Percentiles rank a stretch among this genome's conserved stretches.
phyloP scores from a whole-genome alignment of 2,113 vertebrate genomes.

The Lampris megalopsis region DNA sequence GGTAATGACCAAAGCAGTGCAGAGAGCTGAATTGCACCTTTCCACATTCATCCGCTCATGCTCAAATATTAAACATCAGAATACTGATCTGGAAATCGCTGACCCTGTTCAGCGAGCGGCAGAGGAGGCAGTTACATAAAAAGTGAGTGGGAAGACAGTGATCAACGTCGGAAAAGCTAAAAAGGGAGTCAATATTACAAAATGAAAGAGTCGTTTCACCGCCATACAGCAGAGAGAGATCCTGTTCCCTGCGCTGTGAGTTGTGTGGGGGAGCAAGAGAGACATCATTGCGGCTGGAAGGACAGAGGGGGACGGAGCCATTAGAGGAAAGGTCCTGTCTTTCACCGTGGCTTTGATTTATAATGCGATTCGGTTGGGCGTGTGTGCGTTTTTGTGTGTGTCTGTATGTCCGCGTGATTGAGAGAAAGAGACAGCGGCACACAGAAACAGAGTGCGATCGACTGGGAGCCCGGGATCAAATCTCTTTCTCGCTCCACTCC shows the following conservation, averaged over 20 bases:
- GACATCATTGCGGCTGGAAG: slow-evolving; percentile 57
- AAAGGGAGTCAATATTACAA: slow-evolving; percentile 45
- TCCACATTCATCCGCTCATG: neutral
- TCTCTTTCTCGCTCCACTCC: neutral
- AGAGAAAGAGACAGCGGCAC: slow-evolving; percentile 1
- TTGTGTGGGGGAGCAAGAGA: slow-evolving; percentile 63
- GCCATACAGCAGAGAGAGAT: slow-evolving; percentile 30
- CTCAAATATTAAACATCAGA: slow-evolving; percentile 25
- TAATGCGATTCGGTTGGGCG: slow-evolving; percentile 32
- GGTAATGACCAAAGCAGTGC: neutral
- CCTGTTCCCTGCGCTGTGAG: slow-evolving; percentile 39
- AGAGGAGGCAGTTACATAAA: slow-evolving; percentile 68
- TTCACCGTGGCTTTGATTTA: slow-evolving; percentile 48
- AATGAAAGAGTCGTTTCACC: slow-evolving; percentile 56
- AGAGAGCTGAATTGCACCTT: neutral
- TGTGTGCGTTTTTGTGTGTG: slow-evolving; percentile 1
- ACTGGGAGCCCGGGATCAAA: neutral
- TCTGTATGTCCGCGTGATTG: slow-evolving; percentile 7
- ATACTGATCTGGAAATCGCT: slow-evolving; percentile 42
- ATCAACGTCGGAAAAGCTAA: slow-evolving; percentile 41
- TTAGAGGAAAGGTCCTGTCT: slow-evolving; percentile 39
- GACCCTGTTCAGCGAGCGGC: slow-evolving; percentile 36
- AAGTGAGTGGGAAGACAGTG: slow-evolving; percentile 66
- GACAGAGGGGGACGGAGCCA: slow-evolving; percentile 43
- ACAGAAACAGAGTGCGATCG: neutral